Conservation (phyloP, 2,888 invertebrate genomes). For the Megaustenia siamemsis region DNA sequence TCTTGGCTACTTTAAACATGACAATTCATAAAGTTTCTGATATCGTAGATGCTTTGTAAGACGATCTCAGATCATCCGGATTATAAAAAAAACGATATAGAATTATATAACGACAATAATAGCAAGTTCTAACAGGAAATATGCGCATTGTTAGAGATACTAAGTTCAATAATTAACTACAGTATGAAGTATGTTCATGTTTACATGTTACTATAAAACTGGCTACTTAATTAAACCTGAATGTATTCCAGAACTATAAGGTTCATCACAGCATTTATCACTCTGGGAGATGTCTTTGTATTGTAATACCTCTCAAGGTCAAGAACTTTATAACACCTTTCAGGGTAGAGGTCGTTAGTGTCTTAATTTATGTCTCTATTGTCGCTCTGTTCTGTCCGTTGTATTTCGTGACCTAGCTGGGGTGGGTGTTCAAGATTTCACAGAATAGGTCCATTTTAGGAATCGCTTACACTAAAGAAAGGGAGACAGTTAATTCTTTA, state of each 20-base stretch:
- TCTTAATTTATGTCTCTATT: neutral
- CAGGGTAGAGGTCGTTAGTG: neutral
- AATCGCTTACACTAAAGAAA: neutral
- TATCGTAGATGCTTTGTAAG: too few species aligned
- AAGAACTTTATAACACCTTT: slow-evolving; percentile 6
- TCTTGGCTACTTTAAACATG: too few species aligned
- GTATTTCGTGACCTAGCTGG: slow-evolving; percentile 19
- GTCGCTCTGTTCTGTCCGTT: slow-evolving; percentile 10
- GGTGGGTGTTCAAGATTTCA: neutral
- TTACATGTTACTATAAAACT: too few species aligned
- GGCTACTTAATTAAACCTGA: too few species aligned
- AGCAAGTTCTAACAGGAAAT: too few species aligned
- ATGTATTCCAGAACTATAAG: slow-evolving; percentile 23
- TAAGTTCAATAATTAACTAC: too few species aligned
- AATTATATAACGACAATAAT: too few species aligned
- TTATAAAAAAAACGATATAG: too few species aligned
- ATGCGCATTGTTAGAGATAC: too few species aligned
- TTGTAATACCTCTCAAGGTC: slow-evolving; percentile 22
- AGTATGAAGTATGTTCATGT: too few species aligned
- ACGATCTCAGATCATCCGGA: too few species aligned
- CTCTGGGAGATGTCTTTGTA: slow-evolving; percentile 36
- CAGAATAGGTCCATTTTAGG: neutral
- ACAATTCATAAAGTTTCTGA: too few species aligned
- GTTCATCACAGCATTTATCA: slow-evolving; percentile 28
- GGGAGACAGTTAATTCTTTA: neutral